Conservation (phyloP, 2,113 vertebrate genomes). For the Lutjanus erythropterus region DNA sequence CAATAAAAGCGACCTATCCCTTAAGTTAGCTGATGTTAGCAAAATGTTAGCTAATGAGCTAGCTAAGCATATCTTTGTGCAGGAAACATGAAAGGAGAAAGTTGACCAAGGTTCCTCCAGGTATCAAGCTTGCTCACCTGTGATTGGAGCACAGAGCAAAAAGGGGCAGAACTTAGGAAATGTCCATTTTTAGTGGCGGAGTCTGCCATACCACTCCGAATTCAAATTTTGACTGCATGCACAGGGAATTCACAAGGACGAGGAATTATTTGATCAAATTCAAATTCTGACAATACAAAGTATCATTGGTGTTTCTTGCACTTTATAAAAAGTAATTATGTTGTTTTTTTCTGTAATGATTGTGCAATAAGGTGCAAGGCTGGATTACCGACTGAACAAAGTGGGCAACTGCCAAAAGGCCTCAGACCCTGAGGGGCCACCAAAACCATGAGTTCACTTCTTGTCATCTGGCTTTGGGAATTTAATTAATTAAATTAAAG, state of each 20-base stretch:
- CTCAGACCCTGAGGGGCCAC: neutral
- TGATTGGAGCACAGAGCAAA: too few species aligned
- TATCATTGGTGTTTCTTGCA: neutral
- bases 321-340: neutral
- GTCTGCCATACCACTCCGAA: neutral
- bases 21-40: too few species aligned
- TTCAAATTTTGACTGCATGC: too few species aligned
- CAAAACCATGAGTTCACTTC: neutral
- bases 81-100: too few species aligned
- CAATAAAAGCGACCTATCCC: too few species aligned
- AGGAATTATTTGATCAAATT: too few species aligned
- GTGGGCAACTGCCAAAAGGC: neutral
- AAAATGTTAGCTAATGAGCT: too few species aligned
- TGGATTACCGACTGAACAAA: neutral
- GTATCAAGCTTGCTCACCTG: too few species aligned
- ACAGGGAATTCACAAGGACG: neutral
- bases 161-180: too few species aligned
- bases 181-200: neutral
- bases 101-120: too few species aligned
- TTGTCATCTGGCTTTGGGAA: neutral
- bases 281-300: neutral
- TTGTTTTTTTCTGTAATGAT: neutral
- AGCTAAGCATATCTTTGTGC: too few species aligned
- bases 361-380: neutral
- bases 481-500: neutral